Conservation (phyloP, 2,888 invertebrate genomes). For the Dynastes maya region DNA sequence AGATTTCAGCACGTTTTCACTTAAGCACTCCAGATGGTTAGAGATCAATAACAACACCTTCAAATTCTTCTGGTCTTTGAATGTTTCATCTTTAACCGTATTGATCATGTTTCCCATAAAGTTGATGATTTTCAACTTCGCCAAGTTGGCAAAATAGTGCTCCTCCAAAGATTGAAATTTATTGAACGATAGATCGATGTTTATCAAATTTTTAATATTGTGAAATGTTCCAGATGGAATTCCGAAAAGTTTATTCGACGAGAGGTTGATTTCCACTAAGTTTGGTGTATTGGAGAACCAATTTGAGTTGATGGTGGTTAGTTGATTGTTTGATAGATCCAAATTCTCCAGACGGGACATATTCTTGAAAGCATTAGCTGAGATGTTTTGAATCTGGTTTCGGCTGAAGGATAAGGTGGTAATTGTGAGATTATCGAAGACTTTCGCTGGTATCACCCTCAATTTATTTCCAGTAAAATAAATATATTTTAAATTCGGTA, state of each 20-base stretch:
- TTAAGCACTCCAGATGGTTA: background rate
- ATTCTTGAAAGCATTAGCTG: constrained; percentile 6
- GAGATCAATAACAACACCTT: background rate
- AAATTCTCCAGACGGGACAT: background rate
- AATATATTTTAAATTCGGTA: constrained; percentile 6
- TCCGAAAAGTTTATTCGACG: background rate
- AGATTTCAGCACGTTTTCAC: background rate
- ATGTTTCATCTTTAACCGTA: background rate
- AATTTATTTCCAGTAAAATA: background rate
- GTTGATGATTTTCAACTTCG: background rate
- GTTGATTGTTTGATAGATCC: background rate
- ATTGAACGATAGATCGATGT: constrained; percentile 12
- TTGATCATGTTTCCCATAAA: background rate
- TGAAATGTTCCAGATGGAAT: background rate
- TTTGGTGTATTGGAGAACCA: constrained; percentile 9
- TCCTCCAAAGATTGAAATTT: background rate
- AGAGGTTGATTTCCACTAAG: background rate
- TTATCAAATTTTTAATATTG: constrained; percentile 13
- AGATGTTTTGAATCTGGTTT: constrained; percentile 9
- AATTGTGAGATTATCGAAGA: constrained; percentile 15
- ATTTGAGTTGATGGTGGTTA: background rate
- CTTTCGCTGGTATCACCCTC: background rate
- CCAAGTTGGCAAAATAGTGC: background rate
- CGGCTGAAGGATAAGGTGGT: background rate
- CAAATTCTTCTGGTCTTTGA: background rate